Evolutionary conservation across 2,888 invertebrate genomes (phyloP).

Genomic region (Xylota sylvarum): DNA sequence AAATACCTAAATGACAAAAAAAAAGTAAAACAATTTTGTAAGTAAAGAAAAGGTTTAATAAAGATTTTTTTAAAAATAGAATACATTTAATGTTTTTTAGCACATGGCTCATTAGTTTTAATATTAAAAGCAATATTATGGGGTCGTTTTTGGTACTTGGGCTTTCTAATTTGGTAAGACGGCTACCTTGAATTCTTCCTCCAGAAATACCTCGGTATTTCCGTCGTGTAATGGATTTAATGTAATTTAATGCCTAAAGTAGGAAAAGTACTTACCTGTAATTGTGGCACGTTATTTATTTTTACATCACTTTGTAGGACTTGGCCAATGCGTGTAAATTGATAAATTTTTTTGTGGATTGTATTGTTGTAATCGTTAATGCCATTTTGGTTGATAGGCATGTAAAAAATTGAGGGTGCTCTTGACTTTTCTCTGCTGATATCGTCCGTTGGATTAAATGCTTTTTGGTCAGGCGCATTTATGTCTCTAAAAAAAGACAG

Average conservation of each 20-base stretch:
- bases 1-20: too few relatives aligned
- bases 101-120: too few relatives aligned
- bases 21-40: too few relatives aligned
- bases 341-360: constrained; percentile 4
- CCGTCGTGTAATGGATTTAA: too few relatives aligned
- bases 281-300: background rate
- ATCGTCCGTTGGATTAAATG: background rate
- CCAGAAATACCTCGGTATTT: too few relatives aligned
- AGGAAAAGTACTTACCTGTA: background rate
- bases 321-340: constrained; percentile 3
- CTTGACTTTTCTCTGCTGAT: background rate
- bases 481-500: constrained; percentile 11
- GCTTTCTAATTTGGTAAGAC: too few relatives aligned
- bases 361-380: background rate
- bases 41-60: too few relatives aligned
- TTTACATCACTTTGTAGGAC: constrained; percentile 1
- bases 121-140: too few relatives aligned
- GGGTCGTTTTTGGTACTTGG: too few relatives aligned
- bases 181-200: too few relatives aligned
- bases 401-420: background rate
- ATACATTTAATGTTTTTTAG: too few relatives aligned
- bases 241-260: constrained; percentile 5
- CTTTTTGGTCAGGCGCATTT: constrained; percentile 7
- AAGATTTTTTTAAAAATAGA: too few relatives aligned
- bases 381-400: background rate